Conservation (phyloP, 2,113 vertebrate species). For the Hepsetus odoe region DNA sequence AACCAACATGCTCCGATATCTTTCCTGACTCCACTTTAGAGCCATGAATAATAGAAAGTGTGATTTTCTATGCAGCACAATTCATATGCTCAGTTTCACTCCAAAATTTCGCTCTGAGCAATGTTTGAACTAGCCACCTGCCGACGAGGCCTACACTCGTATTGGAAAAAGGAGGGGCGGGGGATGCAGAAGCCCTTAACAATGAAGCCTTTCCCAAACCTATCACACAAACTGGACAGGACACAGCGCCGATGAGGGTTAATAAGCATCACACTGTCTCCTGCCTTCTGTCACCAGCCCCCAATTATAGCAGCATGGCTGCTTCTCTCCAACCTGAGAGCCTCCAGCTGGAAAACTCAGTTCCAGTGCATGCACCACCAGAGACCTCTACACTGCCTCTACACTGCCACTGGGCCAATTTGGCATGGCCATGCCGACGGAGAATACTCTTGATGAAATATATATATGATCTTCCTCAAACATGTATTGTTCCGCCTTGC, state of each 20-base stretch:
- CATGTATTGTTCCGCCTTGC: conserved; percentile 75
- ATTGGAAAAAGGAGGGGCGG: background rate
- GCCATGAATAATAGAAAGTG: conserved; percentile 70
- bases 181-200: conserved; percentile 58
- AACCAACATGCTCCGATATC: conserved; percentile 26
- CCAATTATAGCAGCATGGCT: conserved; percentile 80
- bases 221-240: conserved; percentile 70
- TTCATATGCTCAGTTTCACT: conserved; percentile 78
- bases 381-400: conserved; percentile 69
- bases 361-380: conserved; percentile 75
- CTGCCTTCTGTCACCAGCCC: conserved; percentile 72
- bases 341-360: conserved; percentile 75
- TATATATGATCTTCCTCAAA: conserved; percentile 80
- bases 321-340: conserved; percentile 73
- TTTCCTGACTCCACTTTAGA: conserved; percentile 56
- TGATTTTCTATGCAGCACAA: conserved; percentile 65
- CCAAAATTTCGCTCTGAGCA: conserved; percentile 67
- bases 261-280: conserved; percentile 71
- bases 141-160: conserved; percentile 44
- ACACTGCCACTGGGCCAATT: conserved; percentile 71
- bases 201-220: conserved; percentile 61
- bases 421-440: conserved; percentile 74
- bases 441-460: conserved; percentile 79
- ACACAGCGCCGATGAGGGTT: conserved; percentile 72
- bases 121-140: conserved; percentile 67